phyloP scores from a whole-genome alignment of 2,888 invertebrate species.

The Lampropteryx suffumata region DNA sequence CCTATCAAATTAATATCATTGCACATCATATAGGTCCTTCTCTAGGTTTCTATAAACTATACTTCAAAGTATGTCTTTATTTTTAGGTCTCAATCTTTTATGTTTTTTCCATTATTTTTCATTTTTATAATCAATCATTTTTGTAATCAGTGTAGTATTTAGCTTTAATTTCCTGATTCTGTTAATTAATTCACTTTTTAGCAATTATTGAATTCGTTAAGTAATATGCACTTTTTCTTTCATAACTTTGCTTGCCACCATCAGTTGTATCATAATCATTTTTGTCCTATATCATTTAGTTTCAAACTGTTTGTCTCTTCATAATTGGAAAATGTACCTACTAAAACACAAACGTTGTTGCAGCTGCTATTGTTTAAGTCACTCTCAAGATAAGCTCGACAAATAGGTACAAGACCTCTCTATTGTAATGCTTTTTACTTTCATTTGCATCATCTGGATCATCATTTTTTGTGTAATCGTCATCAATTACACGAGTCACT shows the following conservation, averaged over 20 bases:
- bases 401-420: constrained; percentile 77
- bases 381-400: constrained; percentile 75
- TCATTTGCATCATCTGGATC: constrained; percentile 50
- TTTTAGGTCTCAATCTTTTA: too few species aligned
- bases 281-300: not conserved
- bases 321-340: constrained; percentile 46
- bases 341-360: constrained; percentile 67
- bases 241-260: too few species aligned
- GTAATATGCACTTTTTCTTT: too few species aligned
- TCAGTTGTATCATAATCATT: not conserved
- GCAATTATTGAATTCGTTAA: constrained; percentile 7
- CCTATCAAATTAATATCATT: too few species aligned
- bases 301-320: constrained; percentile 11
- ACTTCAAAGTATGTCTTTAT: too few species aligned
- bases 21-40: too few species aligned
- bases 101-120: too few species aligned
- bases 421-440: constrained; percentile 65
- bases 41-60: too few species aligned
- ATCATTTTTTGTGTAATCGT: constrained; percentile 16
- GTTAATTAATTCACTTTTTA: not conserved
- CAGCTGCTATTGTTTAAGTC: constrained; percentile 83
- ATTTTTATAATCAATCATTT: too few species aligned
- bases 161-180: not conserved
- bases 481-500: constrained; percentile 10
- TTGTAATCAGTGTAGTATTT: not conserved